Conservation (phyloP, 1,140 invertebrate genomes). For the Drosophila gunungcola region DNA sequence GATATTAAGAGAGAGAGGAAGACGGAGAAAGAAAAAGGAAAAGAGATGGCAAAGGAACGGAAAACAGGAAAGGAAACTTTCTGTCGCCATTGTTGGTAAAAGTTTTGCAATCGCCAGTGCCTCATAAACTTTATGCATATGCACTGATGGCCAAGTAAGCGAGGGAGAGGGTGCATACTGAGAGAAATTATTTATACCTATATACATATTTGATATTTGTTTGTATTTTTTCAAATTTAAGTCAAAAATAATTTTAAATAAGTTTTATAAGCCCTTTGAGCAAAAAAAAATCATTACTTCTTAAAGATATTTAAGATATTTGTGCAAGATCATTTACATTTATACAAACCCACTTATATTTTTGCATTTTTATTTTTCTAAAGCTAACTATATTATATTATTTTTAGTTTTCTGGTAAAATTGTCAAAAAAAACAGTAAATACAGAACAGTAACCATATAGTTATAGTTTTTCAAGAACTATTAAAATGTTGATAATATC, state of each 20-base stretch:
- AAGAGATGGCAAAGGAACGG: conserved; percentile 2
- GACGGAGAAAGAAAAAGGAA: background rate
- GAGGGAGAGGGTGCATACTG: conserved; percentile 4
- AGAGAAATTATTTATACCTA: background rate
- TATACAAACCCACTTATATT: too few relatives aligned
- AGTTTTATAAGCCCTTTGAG: background rate
- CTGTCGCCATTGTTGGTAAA: conserved; percentile 76
- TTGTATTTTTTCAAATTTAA: background rate
- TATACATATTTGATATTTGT: background rate
- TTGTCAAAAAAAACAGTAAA: too few relatives aligned
- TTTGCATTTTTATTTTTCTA: too few relatives aligned
- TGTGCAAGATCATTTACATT: too few relatives aligned
- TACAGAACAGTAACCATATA: too few relatives aligned
- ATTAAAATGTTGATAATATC: too few relatives aligned
- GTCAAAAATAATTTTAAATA: background rate
- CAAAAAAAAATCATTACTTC: too few relatives aligned
- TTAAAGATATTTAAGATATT: too few relatives aligned
- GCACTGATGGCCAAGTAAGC: conserved; percentile 30
- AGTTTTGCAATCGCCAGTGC: conserved; percentile 79
- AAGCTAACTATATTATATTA: too few relatives aligned
- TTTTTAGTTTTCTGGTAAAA: too few relatives aligned
- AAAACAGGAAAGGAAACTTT: conserved; percentile 65
- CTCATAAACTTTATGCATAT: conserved; percentile 76
- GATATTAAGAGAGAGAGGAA: background rate
- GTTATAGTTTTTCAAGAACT: too few relatives aligned